Evolutionary conservation across 1,140 invertebrate species (phyloP), one percentile per base, ranked within the genome.

Genomic region (Papilio dardanus): DNA sequence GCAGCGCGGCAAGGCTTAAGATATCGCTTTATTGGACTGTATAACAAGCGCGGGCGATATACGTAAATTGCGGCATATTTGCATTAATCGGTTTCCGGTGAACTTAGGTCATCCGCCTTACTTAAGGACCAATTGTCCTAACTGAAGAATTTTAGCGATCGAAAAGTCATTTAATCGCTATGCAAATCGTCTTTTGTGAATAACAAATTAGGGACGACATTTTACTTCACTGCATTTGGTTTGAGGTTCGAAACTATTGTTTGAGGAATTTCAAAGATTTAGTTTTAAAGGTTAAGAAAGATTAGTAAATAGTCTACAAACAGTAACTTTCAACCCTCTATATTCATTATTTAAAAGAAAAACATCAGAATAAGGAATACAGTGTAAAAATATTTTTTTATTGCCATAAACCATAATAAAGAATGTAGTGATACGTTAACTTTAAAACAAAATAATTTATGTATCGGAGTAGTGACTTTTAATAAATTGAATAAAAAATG

Each of bases 401-500:
- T n/a, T n/a, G n/a, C n/a, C 35, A n/a, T 19, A 19, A 16, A 1
- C 42, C 42, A 19, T 19, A 5, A 19, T 19, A 46, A 7, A 16
- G 16, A 46, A 19, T 37, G 8, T 14, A 12, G 4, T 46, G 16
- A 46, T 16, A 42, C n/a, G n/a, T n/a, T 16, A 42, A n/a, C 42
- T 19, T 19, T 62, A 62, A 28, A 62, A 58, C 21, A 24, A 50
- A 28, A 28, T 28, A 21, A 62, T 62, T 21, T 62, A 62, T 28
- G 0, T 54, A 67, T 33, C 65, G 31, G 10, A 37, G 19, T 40
- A 14, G 33, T 35, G 21, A 42, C 37, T 68, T 33, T 3, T 40
- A 24, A 68, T 68, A 14, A 68, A 68, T 68, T 35, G 24, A 68
- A 68, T 37, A 68, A 68, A 68, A 68, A 68, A 24, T 68, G 67